Conservation (phyloP, 2,888 invertebrate species). For the Athetis lepigone region DNA sequence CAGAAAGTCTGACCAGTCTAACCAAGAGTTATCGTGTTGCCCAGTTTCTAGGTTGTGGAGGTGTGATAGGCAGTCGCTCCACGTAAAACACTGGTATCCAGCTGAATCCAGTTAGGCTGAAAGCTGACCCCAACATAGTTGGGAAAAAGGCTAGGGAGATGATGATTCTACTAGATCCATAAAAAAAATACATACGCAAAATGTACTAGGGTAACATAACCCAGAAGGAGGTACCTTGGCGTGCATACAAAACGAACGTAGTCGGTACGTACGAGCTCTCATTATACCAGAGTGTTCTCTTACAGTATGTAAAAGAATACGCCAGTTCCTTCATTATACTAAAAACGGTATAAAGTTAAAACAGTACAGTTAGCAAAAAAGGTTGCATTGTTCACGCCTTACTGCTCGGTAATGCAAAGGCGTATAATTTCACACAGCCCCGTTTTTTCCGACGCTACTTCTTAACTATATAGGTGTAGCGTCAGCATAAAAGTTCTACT, state of each 20-base stretch:
- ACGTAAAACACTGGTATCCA: no score
- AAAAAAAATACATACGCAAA: background rate
- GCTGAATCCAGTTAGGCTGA: no score
- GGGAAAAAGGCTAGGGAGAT: no score
- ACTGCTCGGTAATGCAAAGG: slow-evolving; percentile 39
- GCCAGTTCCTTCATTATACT: slow-evolving; percentile 48
- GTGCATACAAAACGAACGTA: background rate
- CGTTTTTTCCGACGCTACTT: slow-evolving; percentile 47
- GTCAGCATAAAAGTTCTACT: slow-evolving; percentile 50
- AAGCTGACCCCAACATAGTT: no score
- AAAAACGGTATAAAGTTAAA: slow-evolving; percentile 37
- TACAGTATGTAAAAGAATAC: slow-evolving; percentile 29
- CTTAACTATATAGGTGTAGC: slow-evolving; percentile 34
- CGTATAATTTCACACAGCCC: slow-evolving; percentile 42
- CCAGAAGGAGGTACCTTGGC: background rate
- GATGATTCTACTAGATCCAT: no score
- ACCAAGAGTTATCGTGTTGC: no score
- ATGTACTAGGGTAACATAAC: background rate
- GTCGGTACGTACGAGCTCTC: slow-evolving; percentile 1
- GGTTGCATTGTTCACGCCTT: slow-evolving; percentile 33
- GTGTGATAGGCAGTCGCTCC: no score
- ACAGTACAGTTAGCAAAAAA: slow-evolving; percentile 46
- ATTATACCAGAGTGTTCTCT: slow-evolving; percentile 27
- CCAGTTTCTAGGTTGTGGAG: no score
- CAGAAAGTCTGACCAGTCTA: no score